Base-by-base conservation (phyloP, 2,888 invertebrate genomes). In the Saturnia pavonia region DNA sequence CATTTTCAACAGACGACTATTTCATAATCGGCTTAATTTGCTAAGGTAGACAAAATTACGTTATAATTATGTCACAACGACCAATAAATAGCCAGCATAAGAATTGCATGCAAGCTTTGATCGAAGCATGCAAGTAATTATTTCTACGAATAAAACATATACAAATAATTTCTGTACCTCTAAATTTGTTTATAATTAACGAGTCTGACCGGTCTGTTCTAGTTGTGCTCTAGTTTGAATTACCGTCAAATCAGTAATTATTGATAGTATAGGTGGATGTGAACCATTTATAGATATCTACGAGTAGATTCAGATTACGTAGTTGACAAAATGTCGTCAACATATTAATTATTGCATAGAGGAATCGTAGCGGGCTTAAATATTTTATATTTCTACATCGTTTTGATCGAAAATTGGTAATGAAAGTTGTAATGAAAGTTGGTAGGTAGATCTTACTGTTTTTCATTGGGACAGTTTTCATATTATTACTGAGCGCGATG, bases 151-250 rank as follows among this genome's bases (percentile, higher is more conserved):
- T 57, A 25, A 25, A 57, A 57, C 25, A 57, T 25, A 57, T 25
- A 57, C 11, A 9, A 57, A 25, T 25, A 2, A 57, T 57, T 57
- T 57, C 25, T 57, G 57, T 57, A 25, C 12, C 12, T 25, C 25
- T 57, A 57, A 57, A 57, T 57, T 25, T 57, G 57, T 57, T 57
- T 57, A 25, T 57, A 65, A 65, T 65, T 65, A 65, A 34, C 40
- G 0, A 40, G 63, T 65, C 9, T 1, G 11, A 65, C 63, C 19
- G 40, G 63, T 65, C n/a, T n/a, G 34, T 65, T 19, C 16, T 65
- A 34, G 34, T 63, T 54, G 34, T 63, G 4, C 14, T 34, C 19
- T 34, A n/a, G 40, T 40, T 19, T 65, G 40, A 65, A 40, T 65
- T 16, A 65, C 22, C 63, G 16, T 65, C 63, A 65, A 34, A 65